Base-by-base conservation (phyloP, 2,888 invertebrate genomes). In the Cotesia congregata region DNA sequence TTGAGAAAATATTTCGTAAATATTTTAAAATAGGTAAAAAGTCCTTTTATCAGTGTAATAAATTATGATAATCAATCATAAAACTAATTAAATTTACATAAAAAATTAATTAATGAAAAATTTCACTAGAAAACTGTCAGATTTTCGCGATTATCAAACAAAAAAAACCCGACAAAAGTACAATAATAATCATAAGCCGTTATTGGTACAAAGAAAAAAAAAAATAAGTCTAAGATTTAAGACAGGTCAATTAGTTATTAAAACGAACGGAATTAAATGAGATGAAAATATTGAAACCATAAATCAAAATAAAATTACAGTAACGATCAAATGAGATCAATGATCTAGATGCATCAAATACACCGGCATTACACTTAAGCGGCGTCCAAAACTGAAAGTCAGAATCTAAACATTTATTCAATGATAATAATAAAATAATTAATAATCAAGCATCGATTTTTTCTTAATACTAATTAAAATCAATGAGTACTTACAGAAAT, bases 1-100 rank as follows among this genome's bases (percentile, higher is more conserved):
- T 94, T 59, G 96, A 96, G 75, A 98, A 98, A 17, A 17, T 17
- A n/a, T n/a, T n/a, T n/a, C n/a, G n/a, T n/a, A n/a, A n/a, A n/a
- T n/a, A 17, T 17, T 17, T 17, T 17, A 17, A 17, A 17, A 17
- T 17, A 17, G 17, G 17, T 17, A 17, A 17, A 17, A 17, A 17
- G 17, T 17, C 17, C 1, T 17, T 17, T 17, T 17, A 17, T 17
- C 17, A 17, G 17, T 1, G 17, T 17, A 1, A 1, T 17, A 17
- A 17, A 17, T 17, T 17, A 17, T 17, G 1, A 17, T 17, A 17
- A 17, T 17, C 17, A 17, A 17, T 17, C 17, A 17, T 17, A 17
- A n/a, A 30, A 30, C 30, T 30, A 3, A 30, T 30, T 30, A 3
- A 30, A 3, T 30, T 30, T 30, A 30, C 3, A 30, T 17, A 30